Evolutionary conservation across 2,113 vertebrate genomes (phyloP).

Genomic region (Felis catus): F.catus_Fca126_mat1.0 CM031425.1:56473001-56473500

Average conservation of each 20-base stretch:
- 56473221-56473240: not conserved
- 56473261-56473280: not conserved
- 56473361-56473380: not conserved
- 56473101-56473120: not conserved
- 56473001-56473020: rapidly evolving
- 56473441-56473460: not conserved
- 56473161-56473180: no score
- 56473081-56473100: not conserved
- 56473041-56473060: no score
- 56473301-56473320: not conserved
- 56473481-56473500: not conserved
- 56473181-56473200: not conserved
- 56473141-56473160: not conserved
- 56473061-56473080: not conserved
- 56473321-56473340: not conserved
- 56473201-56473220: not conserved
- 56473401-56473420: not conserved
- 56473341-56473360: not conserved
- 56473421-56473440: not conserved
- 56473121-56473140: not conserved
- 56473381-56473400: not conserved
- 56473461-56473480: not conserved
- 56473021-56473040: no score
- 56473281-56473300: not conserved
- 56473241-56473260: not conserved